Conservation (phyloP, 2,113 vertebrate genomes). For the Steatornis caripensis region DNA sequence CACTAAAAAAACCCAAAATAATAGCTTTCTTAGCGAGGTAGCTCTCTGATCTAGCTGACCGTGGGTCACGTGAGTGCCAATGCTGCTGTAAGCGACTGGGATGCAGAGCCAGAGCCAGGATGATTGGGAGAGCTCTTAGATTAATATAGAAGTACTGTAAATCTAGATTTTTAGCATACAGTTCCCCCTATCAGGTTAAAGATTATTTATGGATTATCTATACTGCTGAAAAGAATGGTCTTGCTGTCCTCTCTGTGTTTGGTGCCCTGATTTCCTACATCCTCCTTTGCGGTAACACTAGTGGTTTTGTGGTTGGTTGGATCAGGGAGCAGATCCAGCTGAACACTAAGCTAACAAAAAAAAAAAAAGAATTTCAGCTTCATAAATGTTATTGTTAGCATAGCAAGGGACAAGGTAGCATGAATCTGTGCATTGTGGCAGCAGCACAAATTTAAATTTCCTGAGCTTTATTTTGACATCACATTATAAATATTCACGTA, state of each 20-base stretch:
- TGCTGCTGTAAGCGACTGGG: neutral
- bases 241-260: neutral
- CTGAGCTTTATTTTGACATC: neutral
- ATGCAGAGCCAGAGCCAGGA: neutral
- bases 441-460: neutral
- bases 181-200: neutral
- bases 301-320: neutral
- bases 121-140: neutral
- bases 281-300: neutral
- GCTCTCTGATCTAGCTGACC: neutral
- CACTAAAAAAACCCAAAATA: neutral
- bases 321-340: neutral
- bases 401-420: neutral
- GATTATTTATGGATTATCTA: neutral
- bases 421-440: neutral
- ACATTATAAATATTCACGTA: neutral
- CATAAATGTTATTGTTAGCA: neutral
- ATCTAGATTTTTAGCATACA: neutral
- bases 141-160: neutral
- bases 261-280: neutral
- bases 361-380: neutral
- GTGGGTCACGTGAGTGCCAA: neutral
- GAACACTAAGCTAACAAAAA: neutral
- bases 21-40: neutral
- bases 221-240: neutral